phyloP scores from a whole-genome alignment of 1,140 invertebrate species.

The Drosophila hydei region DNA sequence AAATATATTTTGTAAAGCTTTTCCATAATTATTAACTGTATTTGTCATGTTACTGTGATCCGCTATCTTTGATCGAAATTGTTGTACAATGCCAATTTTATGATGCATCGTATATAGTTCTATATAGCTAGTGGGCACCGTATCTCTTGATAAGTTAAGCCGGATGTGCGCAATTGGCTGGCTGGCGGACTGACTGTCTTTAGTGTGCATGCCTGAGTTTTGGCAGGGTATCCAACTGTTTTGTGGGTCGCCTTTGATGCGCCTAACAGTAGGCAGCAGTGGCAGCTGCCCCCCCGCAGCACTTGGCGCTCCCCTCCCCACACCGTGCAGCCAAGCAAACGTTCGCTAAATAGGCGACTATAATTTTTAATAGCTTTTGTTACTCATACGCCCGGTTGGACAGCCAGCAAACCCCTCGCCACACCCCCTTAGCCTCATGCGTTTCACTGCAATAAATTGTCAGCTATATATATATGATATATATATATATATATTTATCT shows the following conservation, averaged over 20 bases:
- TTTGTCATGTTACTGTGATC: no score
- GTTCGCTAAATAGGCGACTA: slow-evolving; percentile 55
- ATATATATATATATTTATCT: background rate
- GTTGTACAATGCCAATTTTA: background rate
- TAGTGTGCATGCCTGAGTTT: background rate
- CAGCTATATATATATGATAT: slow-evolving; percentile 28
- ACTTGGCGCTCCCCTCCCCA: background rate
- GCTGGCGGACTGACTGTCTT: background rate
- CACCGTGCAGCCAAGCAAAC: background rate
- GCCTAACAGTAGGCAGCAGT: slow-evolving; percentile 47
- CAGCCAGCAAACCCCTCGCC: background rate
- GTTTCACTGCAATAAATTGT: slow-evolving; percentile 46
- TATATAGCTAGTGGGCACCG: no score
- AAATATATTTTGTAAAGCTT: no score
- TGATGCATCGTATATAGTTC: background rate
- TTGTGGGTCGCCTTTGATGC: slow-evolving; percentile 59
- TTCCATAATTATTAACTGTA: no score
- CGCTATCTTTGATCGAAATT: background rate
- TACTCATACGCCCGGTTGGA: slow-evolving; percentile 57
- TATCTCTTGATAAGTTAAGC: no score
- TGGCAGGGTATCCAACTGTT: slow-evolving; percentile 34
- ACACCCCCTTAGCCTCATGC: slow-evolving; percentile 5
- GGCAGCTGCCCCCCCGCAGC: background rate
- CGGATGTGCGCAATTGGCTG: background rate
- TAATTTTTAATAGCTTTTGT: slow-evolving; percentile 69